Evolutionary conservation across 2,113 vertebrate genomes (phyloP).

Genomic region (Isichthys henryi): DNA sequence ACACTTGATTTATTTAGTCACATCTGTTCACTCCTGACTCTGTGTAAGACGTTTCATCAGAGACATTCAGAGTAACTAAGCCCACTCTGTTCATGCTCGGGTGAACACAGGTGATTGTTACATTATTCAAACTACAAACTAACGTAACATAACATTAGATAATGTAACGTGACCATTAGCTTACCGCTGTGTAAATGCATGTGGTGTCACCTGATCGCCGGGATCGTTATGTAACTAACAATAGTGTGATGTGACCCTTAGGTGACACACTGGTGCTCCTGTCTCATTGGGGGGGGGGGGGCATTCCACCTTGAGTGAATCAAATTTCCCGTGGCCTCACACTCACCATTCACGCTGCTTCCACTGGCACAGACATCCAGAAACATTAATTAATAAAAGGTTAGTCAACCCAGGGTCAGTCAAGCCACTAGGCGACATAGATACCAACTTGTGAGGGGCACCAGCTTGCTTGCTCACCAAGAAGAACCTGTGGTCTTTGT

Average conservation of each 20-base stretch:
- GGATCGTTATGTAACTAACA: neutral
- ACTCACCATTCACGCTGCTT: neutral
- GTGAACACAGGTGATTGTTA: neutral
- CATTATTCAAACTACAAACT: neutral
- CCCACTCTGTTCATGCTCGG: neutral
- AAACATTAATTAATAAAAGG: neutral
- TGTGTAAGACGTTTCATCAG: neutral
- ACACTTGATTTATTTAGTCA: neutral
- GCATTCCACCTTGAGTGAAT: neutral
- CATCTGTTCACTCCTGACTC: neutral
- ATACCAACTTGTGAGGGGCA: neutral
- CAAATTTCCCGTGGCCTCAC: neutral
- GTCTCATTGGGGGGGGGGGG: neutral
- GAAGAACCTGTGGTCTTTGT: neutral
- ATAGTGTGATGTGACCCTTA: neutral
- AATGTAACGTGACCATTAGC: neutral
- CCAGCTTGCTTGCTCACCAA: neutral
- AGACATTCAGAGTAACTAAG: neutral
- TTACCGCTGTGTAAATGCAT: neutral
- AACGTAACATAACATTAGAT: neutral
- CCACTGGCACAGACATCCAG: neutral
- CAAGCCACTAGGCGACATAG: neutral
- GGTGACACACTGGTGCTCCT: neutral
- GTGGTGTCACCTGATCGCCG: neutral
- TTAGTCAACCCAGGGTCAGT: neutral